A percentile compares a stretch with the other conserved stretches of the same genome.
These are phyloP conservation scores for Otocyon megalotis DNA, from an alignment of 2,113 vertebrate species.

Conservation along the genomic window DNA sequence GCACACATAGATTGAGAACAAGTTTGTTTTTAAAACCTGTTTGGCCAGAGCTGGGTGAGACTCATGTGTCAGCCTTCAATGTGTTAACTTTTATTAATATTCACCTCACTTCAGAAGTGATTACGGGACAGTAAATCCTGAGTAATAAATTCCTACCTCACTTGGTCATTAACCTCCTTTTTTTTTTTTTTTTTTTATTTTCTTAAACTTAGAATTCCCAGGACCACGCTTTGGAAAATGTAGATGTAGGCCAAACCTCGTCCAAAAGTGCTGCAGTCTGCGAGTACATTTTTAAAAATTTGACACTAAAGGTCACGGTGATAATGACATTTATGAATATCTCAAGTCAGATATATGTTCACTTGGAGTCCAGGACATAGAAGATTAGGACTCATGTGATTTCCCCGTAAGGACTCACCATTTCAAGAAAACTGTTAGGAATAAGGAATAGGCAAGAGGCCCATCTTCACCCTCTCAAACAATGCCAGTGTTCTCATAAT, in stretches of 20 bases:
- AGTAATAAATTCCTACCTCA: neutral
- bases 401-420: neutral
- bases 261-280: neutral
- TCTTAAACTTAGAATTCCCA: neutral
- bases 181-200: neutral
- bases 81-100: neutral
- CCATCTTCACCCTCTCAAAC: neutral
- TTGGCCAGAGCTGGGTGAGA: neutral
- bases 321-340: neutral
- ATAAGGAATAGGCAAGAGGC: neutral
- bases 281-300: neutral
- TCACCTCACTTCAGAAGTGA: neutral
- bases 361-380: neutral
- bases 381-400: neutral
- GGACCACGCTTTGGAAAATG: neutral
- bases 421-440: neutral
- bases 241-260: neutral
- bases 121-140: neutral
- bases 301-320: neutral
- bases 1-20: neutral
- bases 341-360: neutral
- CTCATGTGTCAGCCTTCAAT: neutral
- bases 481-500: conserved; percentile 11
- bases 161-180: neutral
- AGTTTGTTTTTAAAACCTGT: neutral